phyloP scores from a whole-genome alignment of 2,888 invertebrate genomes.

The Platycheirus albimanus region DNA sequence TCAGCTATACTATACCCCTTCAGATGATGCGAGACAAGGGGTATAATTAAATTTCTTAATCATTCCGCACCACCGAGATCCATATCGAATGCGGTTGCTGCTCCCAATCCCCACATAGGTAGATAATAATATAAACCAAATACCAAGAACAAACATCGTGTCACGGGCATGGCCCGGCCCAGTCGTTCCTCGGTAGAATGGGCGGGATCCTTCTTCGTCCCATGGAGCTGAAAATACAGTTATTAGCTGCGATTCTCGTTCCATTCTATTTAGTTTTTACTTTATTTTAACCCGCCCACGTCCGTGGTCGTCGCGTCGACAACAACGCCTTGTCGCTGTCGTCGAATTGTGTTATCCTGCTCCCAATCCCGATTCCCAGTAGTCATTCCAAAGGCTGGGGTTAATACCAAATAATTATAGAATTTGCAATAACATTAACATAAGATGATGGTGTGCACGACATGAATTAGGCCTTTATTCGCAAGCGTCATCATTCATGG shows the following conservation, averaged over 20 bases:
- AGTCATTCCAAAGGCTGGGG: no score
- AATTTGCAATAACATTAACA: conserved; percentile 13
- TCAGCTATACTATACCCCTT: background rate
- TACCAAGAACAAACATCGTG: conserved; percentile 21
- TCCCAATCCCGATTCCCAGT: no score
- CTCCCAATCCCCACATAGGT: background rate
- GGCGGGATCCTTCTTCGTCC: background rate
- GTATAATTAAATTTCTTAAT: conserved; percentile 69
- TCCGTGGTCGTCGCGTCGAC: no score
- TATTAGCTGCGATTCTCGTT: conserved; percentile 51
- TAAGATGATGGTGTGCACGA: background rate
- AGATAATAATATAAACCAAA: no score
- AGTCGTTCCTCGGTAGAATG: conserved; percentile 2
- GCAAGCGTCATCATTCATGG: background rate
- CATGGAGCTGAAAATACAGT: conserved; percentile 36
- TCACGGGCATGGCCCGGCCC: background rate
- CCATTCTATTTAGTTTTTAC: conserved; percentile 38
- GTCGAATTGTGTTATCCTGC: background rate
- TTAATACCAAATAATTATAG: conserved; percentile 23
- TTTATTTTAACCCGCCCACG: conserved; percentile 16
- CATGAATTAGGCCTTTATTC: background rate
- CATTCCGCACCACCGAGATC: conserved; percentile 51
- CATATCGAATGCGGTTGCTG: conserved; percentile 26
- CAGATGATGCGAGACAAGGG: background rate
- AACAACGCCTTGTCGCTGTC: background rate